These are phyloP conservation scores for Dendrocincla fuliginosa DNA, from an alignment of 2,797 vertebrate genomes.

Conservation along the genomic window DNA sequence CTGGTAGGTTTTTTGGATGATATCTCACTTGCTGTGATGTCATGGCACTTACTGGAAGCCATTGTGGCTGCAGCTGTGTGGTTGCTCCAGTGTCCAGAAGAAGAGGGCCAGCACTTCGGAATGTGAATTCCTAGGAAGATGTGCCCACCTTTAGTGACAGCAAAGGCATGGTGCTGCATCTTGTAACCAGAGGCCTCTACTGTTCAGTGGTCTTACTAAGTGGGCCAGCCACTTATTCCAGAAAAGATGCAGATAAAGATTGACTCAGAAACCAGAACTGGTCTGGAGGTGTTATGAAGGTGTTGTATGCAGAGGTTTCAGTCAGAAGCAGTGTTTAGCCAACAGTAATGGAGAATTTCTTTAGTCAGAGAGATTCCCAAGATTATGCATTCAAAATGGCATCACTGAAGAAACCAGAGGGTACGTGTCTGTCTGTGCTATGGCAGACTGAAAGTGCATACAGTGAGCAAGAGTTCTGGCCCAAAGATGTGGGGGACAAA, in stretches of 20 bases:
- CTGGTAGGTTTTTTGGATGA: background rate
- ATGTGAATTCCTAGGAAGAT: background rate
- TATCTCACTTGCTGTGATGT: background rate
- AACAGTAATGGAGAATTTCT: background rate
- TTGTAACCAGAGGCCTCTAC: background rate
- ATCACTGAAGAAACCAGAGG: background rate
- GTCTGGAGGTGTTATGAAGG: background rate
- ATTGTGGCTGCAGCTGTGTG: background rate
- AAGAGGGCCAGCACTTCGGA: background rate
- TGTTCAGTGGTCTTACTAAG: background rate
- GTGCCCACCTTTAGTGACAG: background rate
- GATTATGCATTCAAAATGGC: fast-evolving
- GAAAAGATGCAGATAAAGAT: fast-evolving
- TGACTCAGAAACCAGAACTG: background rate
- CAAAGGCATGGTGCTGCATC: background rate
- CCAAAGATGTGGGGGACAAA: background rate
- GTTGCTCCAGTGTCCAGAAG: background rate
- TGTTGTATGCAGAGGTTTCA: background rate
- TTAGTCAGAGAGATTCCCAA: background rate
- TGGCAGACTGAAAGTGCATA: fast-evolving
- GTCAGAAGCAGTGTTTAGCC: background rate
- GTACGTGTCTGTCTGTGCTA: background rate
- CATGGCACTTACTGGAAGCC: background rate
- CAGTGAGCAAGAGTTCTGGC: background rate
- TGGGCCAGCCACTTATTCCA: background rate